A percentile compares a stretch with the other conserved stretches of the same genome.
Evolutionary conservation across 1,140 invertebrate genomes (phyloP).

Genomic region (honey bee (Apis mellifera)): DNA sequence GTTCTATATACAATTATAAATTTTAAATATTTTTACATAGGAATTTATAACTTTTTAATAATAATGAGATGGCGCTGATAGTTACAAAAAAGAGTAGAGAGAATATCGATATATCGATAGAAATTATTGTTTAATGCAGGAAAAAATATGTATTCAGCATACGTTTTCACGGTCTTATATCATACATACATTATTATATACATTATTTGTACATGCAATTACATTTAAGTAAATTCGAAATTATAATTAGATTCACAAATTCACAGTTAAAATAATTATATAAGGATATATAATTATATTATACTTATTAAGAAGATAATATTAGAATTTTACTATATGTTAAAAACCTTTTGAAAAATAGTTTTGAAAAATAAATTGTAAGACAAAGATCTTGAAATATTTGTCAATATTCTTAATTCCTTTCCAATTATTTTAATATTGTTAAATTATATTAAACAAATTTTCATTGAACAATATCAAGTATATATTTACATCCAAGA

Average conservation of each 20-base stretch:
- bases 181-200: neutral
- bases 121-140: neutral
- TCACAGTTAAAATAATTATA: neutral
- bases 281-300: neutral
- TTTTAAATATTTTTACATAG: neutral
- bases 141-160: neutral
- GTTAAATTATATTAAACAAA: neutral
- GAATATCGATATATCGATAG: neutral
- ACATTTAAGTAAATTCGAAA: neutral
- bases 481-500: slow-evolving; percentile 6
- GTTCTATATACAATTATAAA: neutral
- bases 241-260: neutral
- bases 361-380: neutral
- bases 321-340: neutral
- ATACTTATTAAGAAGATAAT: neutral
- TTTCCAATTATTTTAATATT: neutral
- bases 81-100: neutral
- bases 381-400: neutral
- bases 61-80: neutral
- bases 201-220: neutral
- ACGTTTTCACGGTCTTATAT: neutral
- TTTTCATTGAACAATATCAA: neutral
- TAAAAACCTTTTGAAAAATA: neutral
- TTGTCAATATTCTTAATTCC: neutral
- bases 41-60: neutral